Evolutionary conservation across 2,113 vertebrate genomes (phyloP).

Genomic region (Nerophis lumbriciformis): DNA sequence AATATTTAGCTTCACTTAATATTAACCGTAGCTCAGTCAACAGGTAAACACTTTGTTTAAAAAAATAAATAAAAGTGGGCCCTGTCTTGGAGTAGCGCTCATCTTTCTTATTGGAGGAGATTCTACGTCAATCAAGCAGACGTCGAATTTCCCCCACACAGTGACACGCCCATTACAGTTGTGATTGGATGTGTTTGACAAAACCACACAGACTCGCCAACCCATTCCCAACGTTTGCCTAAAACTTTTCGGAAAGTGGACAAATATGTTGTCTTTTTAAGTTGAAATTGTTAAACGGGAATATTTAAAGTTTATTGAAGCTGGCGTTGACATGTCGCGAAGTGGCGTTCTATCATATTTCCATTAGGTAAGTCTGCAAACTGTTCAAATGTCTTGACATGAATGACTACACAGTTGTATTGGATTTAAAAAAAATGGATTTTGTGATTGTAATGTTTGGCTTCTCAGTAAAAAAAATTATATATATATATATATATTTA

Average conservation of each 20-base stretch:
- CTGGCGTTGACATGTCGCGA: slow-evolving; percentile 50
- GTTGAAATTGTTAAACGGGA: slow-evolving; percentile 21
- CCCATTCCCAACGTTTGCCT: slow-evolving; percentile 40
- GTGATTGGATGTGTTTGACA: slow-evolving; percentile 46
- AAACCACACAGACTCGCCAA: slow-evolving; percentile 36
- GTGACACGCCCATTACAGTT: slow-evolving; percentile 1
- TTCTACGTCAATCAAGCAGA: slow-evolving; percentile 10
- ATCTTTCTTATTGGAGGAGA: slow-evolving; percentile 38
- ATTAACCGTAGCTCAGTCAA: neutral
- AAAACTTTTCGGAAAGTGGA: slow-evolving; percentile 41
- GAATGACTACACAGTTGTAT: neutral
- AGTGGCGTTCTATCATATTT: slow-evolving; percentile 15
- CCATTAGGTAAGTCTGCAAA: slow-evolving; percentile 55
- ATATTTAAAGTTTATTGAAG: slow-evolving; percentile 12
- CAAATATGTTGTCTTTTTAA: slow-evolving; percentile 33
- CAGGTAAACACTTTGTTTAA: too few relatives aligned
- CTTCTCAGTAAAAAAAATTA: too few relatives aligned
- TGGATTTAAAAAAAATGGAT: neutral
- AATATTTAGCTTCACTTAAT: neutral
- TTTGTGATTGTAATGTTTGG: too few relatives aligned
- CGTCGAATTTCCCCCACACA: neutral
- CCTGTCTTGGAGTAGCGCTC: slow-evolving; percentile 23
- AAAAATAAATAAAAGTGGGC: neutral
- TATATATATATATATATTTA: too few relatives aligned
- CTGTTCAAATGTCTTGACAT: slow-evolving; percentile 1